These are phyloP conservation scores for Amphiprion percula DNA, from an alignment of 2,113 vertebrate genomes.

Conservation along the genomic window DNA sequence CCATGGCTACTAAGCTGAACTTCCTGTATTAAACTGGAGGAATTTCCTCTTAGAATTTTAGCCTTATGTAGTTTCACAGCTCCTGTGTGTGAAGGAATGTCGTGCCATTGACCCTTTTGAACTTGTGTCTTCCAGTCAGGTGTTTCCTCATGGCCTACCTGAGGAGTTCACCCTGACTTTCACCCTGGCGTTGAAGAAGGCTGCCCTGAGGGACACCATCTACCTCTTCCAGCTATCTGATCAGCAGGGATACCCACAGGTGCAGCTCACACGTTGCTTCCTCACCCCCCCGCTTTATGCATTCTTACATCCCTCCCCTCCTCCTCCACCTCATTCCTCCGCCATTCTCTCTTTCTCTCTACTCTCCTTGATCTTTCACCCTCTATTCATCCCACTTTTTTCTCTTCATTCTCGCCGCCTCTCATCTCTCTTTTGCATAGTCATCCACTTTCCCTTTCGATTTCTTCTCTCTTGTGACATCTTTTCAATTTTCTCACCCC, in stretches of 20 bases:
- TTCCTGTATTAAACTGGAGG: background rate
- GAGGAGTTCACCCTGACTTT: conserved; percentile 91
- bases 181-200: conserved; percentile 93
- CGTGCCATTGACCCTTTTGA: conserved; percentile 5
- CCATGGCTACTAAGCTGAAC: background rate
- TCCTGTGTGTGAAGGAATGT: background rate
- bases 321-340: background rate
- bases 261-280: conserved; percentile 59
- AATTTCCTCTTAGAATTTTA: background rate
- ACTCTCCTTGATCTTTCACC: conserved; percentile 24
- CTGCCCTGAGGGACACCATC: conserved; percentile 88
- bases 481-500: conserved; percentile 59
- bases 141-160: conserved; percentile 92
- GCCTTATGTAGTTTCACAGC: background rate
- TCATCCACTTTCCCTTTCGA: conserved; percentile 66
- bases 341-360: background rate
- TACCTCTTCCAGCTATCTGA: conserved; percentile 95
- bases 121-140: conserved; percentile 81
- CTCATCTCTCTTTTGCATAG: conserved; percentile 53
- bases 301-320: background rate
- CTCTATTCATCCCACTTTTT: conserved; percentile 50
- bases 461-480: conserved; percentile 62
- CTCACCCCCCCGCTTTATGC: background rate
- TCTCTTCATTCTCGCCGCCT: conserved; percentile 25
- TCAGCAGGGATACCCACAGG: conserved; percentile 92